These are phyloP conservation scores for Xanthorhoe designata DNA, from an alignment of 2,888 invertebrate species.

Conservation along the genomic window DNA sequence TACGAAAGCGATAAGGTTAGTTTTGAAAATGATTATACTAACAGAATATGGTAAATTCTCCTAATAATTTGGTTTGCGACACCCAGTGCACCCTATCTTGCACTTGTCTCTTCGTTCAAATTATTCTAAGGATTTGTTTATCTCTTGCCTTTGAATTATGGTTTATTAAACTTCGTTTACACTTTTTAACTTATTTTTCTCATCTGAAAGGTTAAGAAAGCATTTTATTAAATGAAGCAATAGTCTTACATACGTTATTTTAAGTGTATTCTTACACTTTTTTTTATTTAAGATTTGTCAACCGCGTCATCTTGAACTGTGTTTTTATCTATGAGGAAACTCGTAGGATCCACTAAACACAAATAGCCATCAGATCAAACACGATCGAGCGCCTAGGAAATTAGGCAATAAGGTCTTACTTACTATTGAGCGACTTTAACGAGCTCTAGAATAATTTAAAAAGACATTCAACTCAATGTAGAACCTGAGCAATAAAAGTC, in stretches of 20 bases:
- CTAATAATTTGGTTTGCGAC: conserved; percentile 55
- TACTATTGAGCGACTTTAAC: neutral
- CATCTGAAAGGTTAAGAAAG: too few relatives aligned
- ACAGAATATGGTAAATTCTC: conserved; percentile 38
- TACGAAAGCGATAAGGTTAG: neutral
- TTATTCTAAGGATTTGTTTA: conserved; percentile 44
- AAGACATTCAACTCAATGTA: conserved; percentile 14
- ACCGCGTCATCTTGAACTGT: too few relatives aligned
- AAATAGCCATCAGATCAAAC: too few relatives aligned
- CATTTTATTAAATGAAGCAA: too few relatives aligned
- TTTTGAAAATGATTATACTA: conserved; percentile 6
- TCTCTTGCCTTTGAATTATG: conserved; percentile 23
- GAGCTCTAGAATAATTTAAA: conserved; percentile 5
- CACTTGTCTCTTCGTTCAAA: conserved; percentile 46
- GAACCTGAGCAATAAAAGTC: conserved; percentile 8
- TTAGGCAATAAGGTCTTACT: too few relatives aligned
- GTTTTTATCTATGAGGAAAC: too few relatives aligned
- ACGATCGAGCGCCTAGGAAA: too few relatives aligned
- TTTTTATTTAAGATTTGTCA: too few relatives aligned
- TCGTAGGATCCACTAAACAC: too few relatives aligned
- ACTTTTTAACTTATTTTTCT: neutral
- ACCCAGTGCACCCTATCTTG: conserved; percentile 49
- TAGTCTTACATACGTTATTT: too few relatives aligned
- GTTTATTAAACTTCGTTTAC: conserved; percentile 9
- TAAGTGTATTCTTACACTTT: too few relatives aligned